Evolutionary conservation across 2,113 vertebrate genomes (phyloP).

Genomic region (Piprites chloris): DNA sequence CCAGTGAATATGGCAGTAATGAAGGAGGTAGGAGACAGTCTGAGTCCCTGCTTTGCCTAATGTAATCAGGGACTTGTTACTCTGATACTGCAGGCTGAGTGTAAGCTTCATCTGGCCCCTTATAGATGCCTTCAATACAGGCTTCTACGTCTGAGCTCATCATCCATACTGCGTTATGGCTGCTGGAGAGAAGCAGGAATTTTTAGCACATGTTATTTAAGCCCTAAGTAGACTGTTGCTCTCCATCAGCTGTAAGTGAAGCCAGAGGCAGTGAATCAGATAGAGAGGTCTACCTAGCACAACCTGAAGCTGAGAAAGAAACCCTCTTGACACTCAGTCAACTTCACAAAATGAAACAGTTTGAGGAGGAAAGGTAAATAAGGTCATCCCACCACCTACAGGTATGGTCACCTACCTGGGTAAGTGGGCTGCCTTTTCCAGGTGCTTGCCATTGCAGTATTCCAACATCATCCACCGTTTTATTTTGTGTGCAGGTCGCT

Average conservation of each 20-base stretch:
- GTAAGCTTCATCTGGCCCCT: not conserved
- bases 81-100: not conserved
- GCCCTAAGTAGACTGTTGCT: not conserved
- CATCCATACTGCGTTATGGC: not conserved
- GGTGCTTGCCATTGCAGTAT: not conserved
- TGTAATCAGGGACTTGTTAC: not conserved
- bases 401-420: not conserved
- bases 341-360: not conserved
- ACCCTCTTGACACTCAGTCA: not conserved
- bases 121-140: not conserved
- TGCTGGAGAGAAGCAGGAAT: not conserved
- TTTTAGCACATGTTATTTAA: not conserved
- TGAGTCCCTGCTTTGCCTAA: not conserved
- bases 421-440: not conserved
- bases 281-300: not conserved
- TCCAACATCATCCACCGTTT: not conserved
- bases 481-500: not conserved
- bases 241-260: not conserved
- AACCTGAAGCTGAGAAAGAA: not conserved
- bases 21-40: constrained; percentile 32
- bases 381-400: not conserved
- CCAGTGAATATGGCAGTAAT: not conserved
- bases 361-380: not conserved
- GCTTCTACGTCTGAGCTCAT: not conserved
- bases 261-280: not conserved